Evolutionary conservation across 2,113 vertebrate genomes (phyloP).

Genomic region (Pomatorhinus ruficollis): DNA sequence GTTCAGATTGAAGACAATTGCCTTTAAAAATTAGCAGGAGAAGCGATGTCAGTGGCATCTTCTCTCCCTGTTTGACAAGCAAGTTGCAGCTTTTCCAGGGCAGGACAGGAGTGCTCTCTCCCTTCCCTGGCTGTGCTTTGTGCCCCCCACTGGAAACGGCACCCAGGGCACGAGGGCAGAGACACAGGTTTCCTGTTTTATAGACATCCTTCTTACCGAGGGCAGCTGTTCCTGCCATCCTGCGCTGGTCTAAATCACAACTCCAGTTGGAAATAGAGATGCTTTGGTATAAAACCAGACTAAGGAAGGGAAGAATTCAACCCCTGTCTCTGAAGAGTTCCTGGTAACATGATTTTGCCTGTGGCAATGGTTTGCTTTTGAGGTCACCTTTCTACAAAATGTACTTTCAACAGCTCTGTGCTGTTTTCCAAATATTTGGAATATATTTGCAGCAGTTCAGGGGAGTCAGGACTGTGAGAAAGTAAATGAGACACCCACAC

Average conservation of each 20-base stretch:
- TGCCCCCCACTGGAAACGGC: not conserved
- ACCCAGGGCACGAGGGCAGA: not conserved
- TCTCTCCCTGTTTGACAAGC: not conserved
- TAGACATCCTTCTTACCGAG: not conserved
- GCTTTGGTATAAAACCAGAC: not conserved
- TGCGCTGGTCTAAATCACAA: not conserved
- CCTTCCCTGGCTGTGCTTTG: not conserved
- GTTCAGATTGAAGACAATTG: not conserved
- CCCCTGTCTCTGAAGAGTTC: not conserved
- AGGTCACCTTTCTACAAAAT: constrained; percentile 11
- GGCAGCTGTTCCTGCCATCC: not conserved
- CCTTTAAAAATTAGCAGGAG: not conserved
- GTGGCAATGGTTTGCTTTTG: not conserved
- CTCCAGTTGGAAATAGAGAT: not conserved
- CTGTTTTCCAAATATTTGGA: not conserved
- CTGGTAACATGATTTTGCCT: not conserved
- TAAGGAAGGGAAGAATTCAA: not conserved
- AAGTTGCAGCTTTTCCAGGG: not conserved
- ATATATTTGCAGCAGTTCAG: not conserved
- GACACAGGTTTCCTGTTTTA: not conserved
- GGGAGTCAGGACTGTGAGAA: not conserved
- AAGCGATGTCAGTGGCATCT: not conserved
- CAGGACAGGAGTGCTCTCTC: not conserved
- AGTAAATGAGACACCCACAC: not conserved
- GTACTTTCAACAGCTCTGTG: constrained; percentile 2